phyloP scores from a whole-genome alignment of 2,113 vertebrate species.

The Zeus faber region DNA sequence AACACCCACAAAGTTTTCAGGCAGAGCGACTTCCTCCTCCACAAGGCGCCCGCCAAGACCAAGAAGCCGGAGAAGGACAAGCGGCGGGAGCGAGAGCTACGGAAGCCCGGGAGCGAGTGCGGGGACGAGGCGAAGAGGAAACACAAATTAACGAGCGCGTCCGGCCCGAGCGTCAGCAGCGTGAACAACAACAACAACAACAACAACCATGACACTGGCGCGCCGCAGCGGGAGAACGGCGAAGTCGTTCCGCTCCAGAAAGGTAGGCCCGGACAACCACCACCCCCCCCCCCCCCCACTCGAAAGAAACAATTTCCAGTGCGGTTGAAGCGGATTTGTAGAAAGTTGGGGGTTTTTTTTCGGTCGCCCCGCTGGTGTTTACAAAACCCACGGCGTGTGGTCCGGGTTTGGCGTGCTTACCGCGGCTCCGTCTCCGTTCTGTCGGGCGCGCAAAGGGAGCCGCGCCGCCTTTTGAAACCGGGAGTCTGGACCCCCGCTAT shows the following conservation, averaged over 20 bases:
- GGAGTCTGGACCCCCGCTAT: too few relatives aligned
- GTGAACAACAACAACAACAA: slow-evolving; percentile 28
- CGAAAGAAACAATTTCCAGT: too few relatives aligned
- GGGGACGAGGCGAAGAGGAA: slow-evolving; percentile 61
- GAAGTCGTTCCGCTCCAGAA: slow-evolving; percentile 62
- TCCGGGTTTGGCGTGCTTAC: too few relatives aligned
- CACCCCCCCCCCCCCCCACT: too few relatives aligned
- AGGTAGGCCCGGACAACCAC: slow-evolving; percentile 58
- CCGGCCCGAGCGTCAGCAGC: slow-evolving; percentile 26
- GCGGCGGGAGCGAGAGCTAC: slow-evolving; percentile 80
- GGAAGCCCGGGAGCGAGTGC: slow-evolving; percentile 58
- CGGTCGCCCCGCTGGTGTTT: too few relatives aligned
- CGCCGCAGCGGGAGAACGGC: slow-evolving; percentile 68
- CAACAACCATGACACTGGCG: slow-evolving; percentile 34
- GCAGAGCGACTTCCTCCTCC: slow-evolving; percentile 78
- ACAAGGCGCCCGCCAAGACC: slow-evolving; percentile 66
- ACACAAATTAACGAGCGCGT: slow-evolving; percentile 51
- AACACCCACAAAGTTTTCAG: slow-evolving; percentile 65
- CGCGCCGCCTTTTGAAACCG: too few relatives aligned
- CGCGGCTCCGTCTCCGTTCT: too few relatives aligned
- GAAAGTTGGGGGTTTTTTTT: slow-evolving; percentile 33
- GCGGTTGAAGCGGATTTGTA: not conserved
- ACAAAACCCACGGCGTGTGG: too few relatives aligned
- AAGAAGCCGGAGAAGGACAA: slow-evolving; percentile 82
- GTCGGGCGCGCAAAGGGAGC: too few relatives aligned